These are phyloP conservation scores for Amphipoea lucens DNA, from an alignment of 2,888 invertebrate species.

Conservation along the genomic window DNA sequence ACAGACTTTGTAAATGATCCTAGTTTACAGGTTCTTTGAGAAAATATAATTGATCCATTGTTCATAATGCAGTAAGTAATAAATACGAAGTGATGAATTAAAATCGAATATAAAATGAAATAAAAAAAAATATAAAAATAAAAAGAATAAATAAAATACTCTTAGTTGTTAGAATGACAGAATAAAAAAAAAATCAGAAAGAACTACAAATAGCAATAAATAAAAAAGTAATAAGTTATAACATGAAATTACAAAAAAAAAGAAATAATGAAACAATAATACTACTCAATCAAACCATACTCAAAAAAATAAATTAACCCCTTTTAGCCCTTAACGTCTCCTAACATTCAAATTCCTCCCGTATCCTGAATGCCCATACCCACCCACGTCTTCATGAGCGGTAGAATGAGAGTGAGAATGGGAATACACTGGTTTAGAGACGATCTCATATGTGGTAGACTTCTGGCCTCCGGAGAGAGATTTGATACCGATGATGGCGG, in stretches of 20 bases:
- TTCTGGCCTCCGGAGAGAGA: conserved; percentile 93
- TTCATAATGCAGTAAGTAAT: not conserved
- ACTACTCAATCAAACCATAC: conserved; percentile 8
- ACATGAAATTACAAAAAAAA: not conserved
- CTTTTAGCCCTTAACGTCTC: conserved; percentile 67
- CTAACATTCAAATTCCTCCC: conserved; percentile 83
- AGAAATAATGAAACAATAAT: conserved; percentile 12
- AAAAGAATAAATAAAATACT: not conserved
- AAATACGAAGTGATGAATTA: not conserved
- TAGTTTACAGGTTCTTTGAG: conserved; percentile 20
- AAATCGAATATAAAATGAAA: not conserved
- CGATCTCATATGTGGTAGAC: conserved; percentile 95
- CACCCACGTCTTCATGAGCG: conserved; percentile 89
- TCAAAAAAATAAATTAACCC: conserved; percentile 24
- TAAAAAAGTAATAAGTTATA: not conserved
- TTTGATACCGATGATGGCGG: conserved; percentile 94
- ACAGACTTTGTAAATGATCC: conserved; percentile 32
- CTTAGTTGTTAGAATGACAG: not conserved
- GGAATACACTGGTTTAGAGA: conserved; percentile 94
- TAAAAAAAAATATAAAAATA: not conserved
- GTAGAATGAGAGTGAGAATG: conserved; percentile 91
- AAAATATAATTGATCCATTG: conserved; percentile 27
- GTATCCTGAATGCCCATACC: conserved; percentile 90
- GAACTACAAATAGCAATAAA: not conserved
- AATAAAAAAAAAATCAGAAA: not conserved